Evolutionary conservation across 2,797 vertebrate genomes (phyloP).

Genomic region (Crax fasciolata): DNA sequence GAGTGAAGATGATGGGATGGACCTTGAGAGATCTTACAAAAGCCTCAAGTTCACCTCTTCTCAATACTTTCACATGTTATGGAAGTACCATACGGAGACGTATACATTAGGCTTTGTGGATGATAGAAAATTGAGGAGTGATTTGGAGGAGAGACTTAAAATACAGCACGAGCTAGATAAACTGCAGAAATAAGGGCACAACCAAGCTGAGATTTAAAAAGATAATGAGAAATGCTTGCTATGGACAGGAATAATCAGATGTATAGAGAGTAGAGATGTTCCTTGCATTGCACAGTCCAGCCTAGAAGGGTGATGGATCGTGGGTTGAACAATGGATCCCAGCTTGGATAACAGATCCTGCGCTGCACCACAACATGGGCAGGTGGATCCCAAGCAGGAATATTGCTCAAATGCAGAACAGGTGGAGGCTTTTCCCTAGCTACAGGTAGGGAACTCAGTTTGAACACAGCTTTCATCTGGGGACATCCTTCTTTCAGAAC

Average conservation of each 20-base stretch:
- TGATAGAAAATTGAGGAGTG: neutral
- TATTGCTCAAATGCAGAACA: neutral
- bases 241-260: neutral
- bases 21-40: neutral
- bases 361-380: neutral
- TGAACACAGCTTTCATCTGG: constrained; percentile 10
- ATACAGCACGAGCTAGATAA: neutral
- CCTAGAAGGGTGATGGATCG: neutral
- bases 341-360: neutral
- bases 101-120: neutral
- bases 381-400: neutral
- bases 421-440: neutral
- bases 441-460: neutral
- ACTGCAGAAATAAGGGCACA: neutral
- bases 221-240: neutral
- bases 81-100: neutral
- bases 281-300: neutral
- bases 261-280: neutral
- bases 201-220: constrained; percentile 14
- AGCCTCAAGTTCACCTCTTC: neutral
- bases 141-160: constrained; percentile 1
- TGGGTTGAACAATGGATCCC: neutral
- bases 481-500: constrained; percentile 14
- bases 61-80: rapidly evolving
- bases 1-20: neutral